Evolutionary conservation across 1,140 invertebrate genomes (phyloP), one percentile per base, ranked within the genome.

Genomic region (Hycleus phaleratus): DNA sequence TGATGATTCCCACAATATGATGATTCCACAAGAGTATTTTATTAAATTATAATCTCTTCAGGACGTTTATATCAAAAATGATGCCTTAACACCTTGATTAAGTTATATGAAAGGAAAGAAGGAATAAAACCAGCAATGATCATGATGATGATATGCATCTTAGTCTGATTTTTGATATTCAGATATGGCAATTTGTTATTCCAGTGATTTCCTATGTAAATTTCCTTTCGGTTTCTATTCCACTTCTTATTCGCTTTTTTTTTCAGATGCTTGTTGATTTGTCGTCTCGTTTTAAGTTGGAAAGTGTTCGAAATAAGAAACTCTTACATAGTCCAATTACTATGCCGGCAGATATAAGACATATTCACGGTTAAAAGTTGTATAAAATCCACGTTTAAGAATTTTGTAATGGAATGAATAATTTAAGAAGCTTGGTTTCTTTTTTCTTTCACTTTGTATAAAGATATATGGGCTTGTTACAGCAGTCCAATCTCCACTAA

Each of bases 321-420:
- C 42, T 53, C 40, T 38, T 45, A 45, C 51, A 52, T 52, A 40
- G 11, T 10, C 57, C 42, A 43, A 50, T 51, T 48, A 42, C 57
- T 12, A 42, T 53, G 57, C 49, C 49, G 44, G 24, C 24, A 49
- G 57, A 47, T 59, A 47, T 49, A 46, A 48, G 50, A 59, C 57
- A 59, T 49, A 49, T 51, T 62, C 26, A 55, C 46, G 60, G 11
- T 49, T 54, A 32, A 38, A 59, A 58, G 47, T 64, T 61, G 58
- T 64, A 64, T 64, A 61, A 58, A 64, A 64, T 64, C 62, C 59
- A 32, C 42, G 59, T 46, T 64, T 64, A 64, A 58, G 62, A 64
- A 59, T 64, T 64, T 64, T 61, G 61, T 64, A 64, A 64, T 61
- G 62, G 58, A 64, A 61, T 61, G 59, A 61, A 64, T 64, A 61